Evolutionary conservation across 2,797 vertebrate species (phyloP).

Genomic region (Hirundo rustica): DNA sequence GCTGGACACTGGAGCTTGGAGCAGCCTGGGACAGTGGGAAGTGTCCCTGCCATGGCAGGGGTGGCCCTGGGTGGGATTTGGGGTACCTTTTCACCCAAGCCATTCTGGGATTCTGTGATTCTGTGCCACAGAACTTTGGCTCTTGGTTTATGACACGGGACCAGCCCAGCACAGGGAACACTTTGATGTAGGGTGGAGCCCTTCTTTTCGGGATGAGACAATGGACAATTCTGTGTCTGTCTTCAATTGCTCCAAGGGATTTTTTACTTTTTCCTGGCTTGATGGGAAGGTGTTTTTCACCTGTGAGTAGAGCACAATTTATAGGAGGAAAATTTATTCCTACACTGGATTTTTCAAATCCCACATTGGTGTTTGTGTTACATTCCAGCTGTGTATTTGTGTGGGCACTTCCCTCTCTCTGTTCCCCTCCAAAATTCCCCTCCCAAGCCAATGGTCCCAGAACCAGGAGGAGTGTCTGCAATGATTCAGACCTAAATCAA

Average conservation of each 20-base stretch:
- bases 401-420: not conserved
- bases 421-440: not conserved
- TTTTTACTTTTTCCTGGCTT: not conserved
- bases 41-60: not conserved
- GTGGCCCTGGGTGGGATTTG: fast-evolving
- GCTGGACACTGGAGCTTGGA: not conserved
- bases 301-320: not conserved
- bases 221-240: not conserved
- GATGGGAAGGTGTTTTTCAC: not conserved
- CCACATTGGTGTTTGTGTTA: not conserved
- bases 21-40: not conserved
- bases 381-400: not conserved
- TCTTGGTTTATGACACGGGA: not conserved
- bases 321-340: not conserved
- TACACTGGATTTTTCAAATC: not conserved
- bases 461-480: not conserved
- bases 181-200: fast-evolving
- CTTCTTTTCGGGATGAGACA: not conserved
- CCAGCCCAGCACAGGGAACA: not conserved
- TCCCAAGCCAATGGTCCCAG: not conserved
- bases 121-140: not conserved
- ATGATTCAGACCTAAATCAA: not conserved
- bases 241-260: not conserved
- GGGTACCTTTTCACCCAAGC: no score
- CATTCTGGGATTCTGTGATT: not conserved